Base-by-base conservation (phyloP, 1,140 invertebrate genomes). In the Lasioglossum baleicum region DNA sequence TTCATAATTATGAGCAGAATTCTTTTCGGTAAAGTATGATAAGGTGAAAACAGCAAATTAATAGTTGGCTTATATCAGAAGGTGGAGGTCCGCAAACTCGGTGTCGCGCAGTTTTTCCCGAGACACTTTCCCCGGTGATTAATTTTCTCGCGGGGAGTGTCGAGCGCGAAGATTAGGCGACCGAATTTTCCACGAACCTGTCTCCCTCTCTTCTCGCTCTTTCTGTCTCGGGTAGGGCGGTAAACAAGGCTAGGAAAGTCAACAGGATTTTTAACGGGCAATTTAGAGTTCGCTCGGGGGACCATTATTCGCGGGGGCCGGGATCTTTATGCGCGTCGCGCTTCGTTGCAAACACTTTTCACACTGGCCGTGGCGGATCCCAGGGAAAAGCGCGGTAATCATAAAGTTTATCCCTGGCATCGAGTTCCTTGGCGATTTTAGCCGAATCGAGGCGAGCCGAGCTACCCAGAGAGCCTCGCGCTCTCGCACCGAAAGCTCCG, bases 231-330 rank as follows among this genome's bases (percentile, higher is more conserved):
- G 20, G 20, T 2, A 58, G 60, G 44, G 31, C 35, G 63, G 70
- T 58, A 73, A 79, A 79, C 76, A 79, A 73, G 56, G 58, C 51
- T 35, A 8, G 61, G 35, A 65, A 56, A 79, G 76, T 79, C 60
- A 65, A 79, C 61, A 79, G 48, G 70, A 79, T 79, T 79, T 79
- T 79, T 73, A 79, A 73, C 61, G 64, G 60, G 61, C 76, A 78
- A 81, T 78, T 81, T 81, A 81, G 69, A 56, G 75, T 78, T 68
- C 48, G 53, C 40, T 26, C 20, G 56, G 26, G 35, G 53, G 8
- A n/a, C 74, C 13, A 67, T 67, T 72, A 73, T 83, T 60, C 74
- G 7, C 20, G 42, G 44, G 17, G 7, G 26, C 8, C 48, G 58
- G 65, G 31, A 80, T 80, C 78, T 80, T 74, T 80, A 80, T 61